Base-by-base conservation (phyloP, 2,113 vertebrate genomes). In the Onychorhynchus coronatus region DNA sequence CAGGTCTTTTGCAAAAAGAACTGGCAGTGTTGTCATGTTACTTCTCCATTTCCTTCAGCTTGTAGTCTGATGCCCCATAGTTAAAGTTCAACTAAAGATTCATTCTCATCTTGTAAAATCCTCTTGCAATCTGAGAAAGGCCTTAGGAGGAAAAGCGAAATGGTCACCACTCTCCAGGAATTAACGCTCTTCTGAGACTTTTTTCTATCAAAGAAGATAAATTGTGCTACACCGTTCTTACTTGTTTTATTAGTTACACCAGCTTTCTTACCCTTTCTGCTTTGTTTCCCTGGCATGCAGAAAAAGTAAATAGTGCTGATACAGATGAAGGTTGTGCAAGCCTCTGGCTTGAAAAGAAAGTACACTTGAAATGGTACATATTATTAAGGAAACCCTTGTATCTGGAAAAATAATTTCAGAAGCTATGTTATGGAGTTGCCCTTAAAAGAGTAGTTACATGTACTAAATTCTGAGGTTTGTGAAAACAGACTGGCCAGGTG, bases 1-100 rank as follows among this genome's bases (percentile, higher is more conserved):
- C 85, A 95, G 74, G 76, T 96, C 75, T 93, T 75, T 77, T n/a
- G 33, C 75, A 73, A 70, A 50, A 72, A 83, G 78, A 90, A 31
- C 21, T 76, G 55, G 18, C 75, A 70, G 13, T 35, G 9, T 39
- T 82, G 70, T 93, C 88, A 42, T 47, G 22, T 53, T 86, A 50
- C 85, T 93, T 89, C 30, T 91, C 49, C 6, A 8, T 87, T 96
- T 93, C 31, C 58, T 46, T 85, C 77, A 58, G 44, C 53, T 72
- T 67, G 41, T 78, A 59, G 25, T 89, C 75, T 79, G 44, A 82
- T 89, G 52, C 58, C 37, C n/a, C 58, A n/a, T 37, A 85, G 81
- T 85, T 93, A 42, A 83, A 90, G 22, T 67, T 85, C 2, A 8
- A 67, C 65, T 87, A 31, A 74, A 89, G 50, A 85, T 50, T 72